Conservation (phyloP, 2,797 vertebrate genomes). For the Xyrichtys novacula region DNA sequence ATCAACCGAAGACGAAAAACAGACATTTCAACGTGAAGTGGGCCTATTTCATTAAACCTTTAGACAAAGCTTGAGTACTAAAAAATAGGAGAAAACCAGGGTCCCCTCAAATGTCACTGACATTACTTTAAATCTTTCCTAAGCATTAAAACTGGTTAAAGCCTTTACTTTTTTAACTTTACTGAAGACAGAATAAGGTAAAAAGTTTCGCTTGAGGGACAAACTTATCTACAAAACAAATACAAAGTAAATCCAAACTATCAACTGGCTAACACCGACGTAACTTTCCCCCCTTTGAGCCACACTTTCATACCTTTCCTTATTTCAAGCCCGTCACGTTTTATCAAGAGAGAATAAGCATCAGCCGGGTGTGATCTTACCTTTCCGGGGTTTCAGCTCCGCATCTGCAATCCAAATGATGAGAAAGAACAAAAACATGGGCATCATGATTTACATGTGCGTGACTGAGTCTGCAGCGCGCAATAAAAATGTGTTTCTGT, state of each 20-base stretch:
- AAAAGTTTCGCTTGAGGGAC: background rate
- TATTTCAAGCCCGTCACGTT: constrained; percentile 21
- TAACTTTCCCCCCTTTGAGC: constrained; percentile 3
- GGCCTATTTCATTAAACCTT: background rate
- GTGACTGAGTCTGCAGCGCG: constrained; percentile 53
- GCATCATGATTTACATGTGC: constrained; percentile 79
- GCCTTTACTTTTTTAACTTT: constrained; percentile 8
- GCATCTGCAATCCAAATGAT: constrained; percentile 71
- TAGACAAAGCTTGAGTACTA: background rate
- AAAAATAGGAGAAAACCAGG: constrained; percentile 9
- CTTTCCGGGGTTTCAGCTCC: constrained; percentile 73
- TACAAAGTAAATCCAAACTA: background rate
- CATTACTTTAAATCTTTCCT: background rate
- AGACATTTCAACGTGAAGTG: constrained; percentile 1
- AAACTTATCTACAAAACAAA: background rate
- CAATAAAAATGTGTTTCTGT: constrained; percentile 66
- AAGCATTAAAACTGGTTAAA: constrained; percentile 4
- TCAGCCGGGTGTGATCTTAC: constrained; percentile 69
- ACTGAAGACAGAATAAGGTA: constrained; percentile 9
- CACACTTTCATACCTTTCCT: constrained; percentile 12
- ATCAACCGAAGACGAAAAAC: constrained; percentile 8
- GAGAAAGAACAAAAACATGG: constrained; percentile 65
- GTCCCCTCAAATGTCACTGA: constrained; percentile 16
- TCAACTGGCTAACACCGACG: background rate
- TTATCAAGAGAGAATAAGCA: constrained; percentile 33